phyloP scores from a whole-genome alignment of 2,797 vertebrate species.

The Tadarida brasiliensis region DNA sequence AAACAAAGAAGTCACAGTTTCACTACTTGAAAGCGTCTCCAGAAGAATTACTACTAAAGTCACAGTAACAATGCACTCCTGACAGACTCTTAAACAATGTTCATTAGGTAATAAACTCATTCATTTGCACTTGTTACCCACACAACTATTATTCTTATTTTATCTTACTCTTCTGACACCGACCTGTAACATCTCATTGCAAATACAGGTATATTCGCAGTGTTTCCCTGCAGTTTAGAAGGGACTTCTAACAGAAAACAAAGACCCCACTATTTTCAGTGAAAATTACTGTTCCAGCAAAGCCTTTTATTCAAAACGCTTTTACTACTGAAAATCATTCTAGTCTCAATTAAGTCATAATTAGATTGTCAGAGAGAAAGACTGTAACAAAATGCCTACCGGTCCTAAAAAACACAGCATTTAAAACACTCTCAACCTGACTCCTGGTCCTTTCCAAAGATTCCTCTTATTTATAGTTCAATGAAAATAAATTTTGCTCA shows the following conservation, averaged over 20 bases:
- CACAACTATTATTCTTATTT: slow-evolving; percentile 43
- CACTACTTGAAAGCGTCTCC: slow-evolving; percentile 60
- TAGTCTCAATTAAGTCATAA: slow-evolving; percentile 64
- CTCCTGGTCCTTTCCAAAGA: not conserved
- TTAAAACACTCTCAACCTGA: slow-evolving; percentile 17
- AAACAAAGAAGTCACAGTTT: slow-evolving; percentile 66
- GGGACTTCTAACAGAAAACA: slow-evolving; percentile 33
- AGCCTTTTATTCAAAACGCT: slow-evolving; percentile 52
- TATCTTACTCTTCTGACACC: slow-evolving; percentile 43
- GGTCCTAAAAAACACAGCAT: slow-evolving; percentile 44
- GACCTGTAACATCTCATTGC: not conserved
- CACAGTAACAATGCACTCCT: slow-evolving; percentile 66
- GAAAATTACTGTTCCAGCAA: not conserved
- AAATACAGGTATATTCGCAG: not conserved
- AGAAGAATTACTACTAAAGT: slow-evolving; percentile 67
- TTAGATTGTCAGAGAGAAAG: slow-evolving; percentile 68
- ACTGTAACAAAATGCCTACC: slow-evolving; percentile 44
- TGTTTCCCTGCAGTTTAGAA: not conserved
- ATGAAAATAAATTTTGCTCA: slow-evolving; percentile 19
- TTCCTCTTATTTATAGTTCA: slow-evolving; percentile 19
- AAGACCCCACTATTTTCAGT: slow-evolving; percentile 42
- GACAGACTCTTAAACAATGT: slow-evolving; percentile 69
- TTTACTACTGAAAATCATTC: slow-evolving; percentile 57
- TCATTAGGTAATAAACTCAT: slow-evolving; percentile 69
- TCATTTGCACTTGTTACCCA: slow-evolving; percentile 76